phyloP scores from a whole-genome alignment of 2,797 vertebrate genomes.

The Falco berigora region DNA sequence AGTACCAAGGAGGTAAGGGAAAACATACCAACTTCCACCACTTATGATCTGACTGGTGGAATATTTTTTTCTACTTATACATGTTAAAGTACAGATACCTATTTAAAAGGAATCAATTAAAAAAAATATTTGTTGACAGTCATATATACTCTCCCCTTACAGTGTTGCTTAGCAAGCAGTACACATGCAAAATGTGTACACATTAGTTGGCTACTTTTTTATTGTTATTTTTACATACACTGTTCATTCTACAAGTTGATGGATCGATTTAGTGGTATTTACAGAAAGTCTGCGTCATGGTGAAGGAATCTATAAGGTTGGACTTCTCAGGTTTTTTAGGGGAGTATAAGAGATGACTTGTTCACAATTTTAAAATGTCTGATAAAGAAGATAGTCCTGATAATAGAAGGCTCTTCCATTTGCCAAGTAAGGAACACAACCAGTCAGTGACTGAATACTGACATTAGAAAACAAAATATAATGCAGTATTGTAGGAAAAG shows the following conservation, averaged over 20 bases:
- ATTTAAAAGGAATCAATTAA: background rate
- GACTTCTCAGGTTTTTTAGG: background rate
- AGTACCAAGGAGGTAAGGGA: background rate
- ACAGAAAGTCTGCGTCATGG: background rate
- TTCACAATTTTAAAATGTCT: background rate
- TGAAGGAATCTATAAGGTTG: background rate
- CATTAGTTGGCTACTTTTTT: background rate
- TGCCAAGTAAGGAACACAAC: background rate
- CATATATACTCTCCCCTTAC: background rate
- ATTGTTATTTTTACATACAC: background rate
- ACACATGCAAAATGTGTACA: background rate
- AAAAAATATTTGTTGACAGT: background rate
- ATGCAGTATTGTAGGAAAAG: background rate
- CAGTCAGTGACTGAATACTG: background rate
- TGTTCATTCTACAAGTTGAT: background rate
- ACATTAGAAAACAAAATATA: background rate
- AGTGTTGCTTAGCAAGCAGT: background rate
- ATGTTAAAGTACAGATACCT: background rate
- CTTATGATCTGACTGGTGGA: background rate
- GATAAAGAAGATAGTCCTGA: background rate
- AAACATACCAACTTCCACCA: background rate
- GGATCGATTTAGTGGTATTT: background rate
- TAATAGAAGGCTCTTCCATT: background rate
- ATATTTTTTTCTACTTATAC: background rate
- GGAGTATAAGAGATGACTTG: background rate